Conservation (phyloP, 2,113 vertebrate species). For the Chaenogobius annularis region DNA sequence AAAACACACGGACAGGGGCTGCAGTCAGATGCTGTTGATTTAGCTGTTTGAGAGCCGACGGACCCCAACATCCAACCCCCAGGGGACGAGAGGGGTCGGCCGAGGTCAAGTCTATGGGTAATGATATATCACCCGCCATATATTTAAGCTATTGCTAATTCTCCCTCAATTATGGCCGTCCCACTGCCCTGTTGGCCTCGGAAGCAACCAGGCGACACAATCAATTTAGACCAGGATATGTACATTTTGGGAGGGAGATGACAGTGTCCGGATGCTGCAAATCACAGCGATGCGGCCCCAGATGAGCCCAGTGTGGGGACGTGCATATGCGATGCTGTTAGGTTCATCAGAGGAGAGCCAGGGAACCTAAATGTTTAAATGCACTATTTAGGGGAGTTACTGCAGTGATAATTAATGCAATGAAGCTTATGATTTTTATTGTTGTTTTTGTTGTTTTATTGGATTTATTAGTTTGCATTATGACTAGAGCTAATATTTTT, state of each 20-base stretch:
- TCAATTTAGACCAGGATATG: conserved; percentile 77
- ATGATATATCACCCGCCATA: conserved; percentile 93
- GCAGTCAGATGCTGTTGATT: conserved; percentile 94
- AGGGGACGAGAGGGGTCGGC: conserved; percentile 83
- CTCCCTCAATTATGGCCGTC: conserved; percentile 83
- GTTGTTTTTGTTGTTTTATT: neutral
- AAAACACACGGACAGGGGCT: conserved; percentile 80
- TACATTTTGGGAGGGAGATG: conserved; percentile 72
- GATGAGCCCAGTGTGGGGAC: conserved; percentile 48
- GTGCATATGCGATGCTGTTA: conserved; percentile 31
- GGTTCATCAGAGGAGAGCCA: neutral
- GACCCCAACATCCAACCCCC: conserved; percentile 81
- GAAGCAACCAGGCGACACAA: conserved; percentile 75
- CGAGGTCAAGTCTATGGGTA: conserved; percentile 96
- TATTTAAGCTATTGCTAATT: conserved; percentile 95
- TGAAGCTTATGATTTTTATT: too few species aligned
- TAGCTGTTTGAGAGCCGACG: conserved; percentile 87
- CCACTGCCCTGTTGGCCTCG: conserved; percentile 70
- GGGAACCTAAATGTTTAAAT: neutral
- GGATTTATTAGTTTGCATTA: too few species aligned
- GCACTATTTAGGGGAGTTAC: too few species aligned
- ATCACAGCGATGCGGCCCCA: conserved; percentile 43
- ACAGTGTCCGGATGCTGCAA: conserved; percentile 78
- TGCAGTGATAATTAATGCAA: too few species aligned
- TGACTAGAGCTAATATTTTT: too few species aligned